Conservation (phyloP, 2,113 vertebrate genomes). For the Forbesichthys agassizii region DNA sequence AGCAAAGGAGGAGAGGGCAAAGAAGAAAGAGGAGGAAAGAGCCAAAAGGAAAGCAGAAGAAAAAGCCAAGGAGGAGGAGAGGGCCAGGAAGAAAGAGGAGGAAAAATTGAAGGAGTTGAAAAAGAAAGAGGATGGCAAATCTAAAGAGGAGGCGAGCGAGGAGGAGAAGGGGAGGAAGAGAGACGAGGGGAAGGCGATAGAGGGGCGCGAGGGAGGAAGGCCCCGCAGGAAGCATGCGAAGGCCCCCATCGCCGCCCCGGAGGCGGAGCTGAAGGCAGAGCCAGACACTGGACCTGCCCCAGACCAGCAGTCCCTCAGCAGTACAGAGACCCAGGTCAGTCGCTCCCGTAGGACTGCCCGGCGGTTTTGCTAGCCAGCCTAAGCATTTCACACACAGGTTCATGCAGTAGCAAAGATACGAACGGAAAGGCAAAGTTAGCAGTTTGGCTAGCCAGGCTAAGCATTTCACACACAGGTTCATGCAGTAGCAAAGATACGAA, state of each 20-base stretch:
- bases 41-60: conserved; percentile 21
- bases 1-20: conserved; percentile 29
- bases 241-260: conserved; percentile 90
- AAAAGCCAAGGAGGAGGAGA: conserved; percentile 13
- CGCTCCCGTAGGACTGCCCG: not conserved
- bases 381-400: too few relatives aligned
- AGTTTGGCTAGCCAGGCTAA: too few relatives aligned
- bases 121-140: conserved; percentile 31
- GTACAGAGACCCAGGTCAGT: conserved; percentile 88
- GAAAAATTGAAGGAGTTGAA: conserved; percentile 31
- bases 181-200: conserved; percentile 49
- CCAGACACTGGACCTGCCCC: conserved; percentile 80
- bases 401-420: too few relatives aligned
- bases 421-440: too few relatives aligned
- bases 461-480: too few relatives aligned
- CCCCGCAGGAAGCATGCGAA: conserved; percentile 72
- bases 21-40: conserved; percentile 17
- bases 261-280: conserved; percentile 86
- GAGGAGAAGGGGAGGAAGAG: conserved; percentile 48
- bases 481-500: too few relatives aligned
- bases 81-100: conserved; percentile 8
- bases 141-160: conserved; percentile 18
- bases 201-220: conserved; percentile 28
- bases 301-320: conserved; percentile 90
- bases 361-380: too few relatives aligned